Conservation (phyloP, 1,140 invertebrate species). For the Gonatopus flavifemur region DNA sequence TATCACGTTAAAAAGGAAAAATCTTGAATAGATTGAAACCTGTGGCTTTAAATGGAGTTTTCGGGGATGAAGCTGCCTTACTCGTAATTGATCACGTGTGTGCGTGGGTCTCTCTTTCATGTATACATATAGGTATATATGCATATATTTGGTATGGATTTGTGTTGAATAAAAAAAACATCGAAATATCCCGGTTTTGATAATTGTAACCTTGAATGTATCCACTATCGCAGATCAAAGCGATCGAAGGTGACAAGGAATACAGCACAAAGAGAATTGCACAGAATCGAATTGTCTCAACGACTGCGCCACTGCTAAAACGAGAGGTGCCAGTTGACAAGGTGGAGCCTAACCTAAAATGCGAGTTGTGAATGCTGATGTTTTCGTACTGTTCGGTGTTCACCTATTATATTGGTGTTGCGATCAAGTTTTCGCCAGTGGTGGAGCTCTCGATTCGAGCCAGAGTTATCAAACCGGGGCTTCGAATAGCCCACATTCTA, state of each 20-base stretch:
- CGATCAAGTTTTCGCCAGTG: constrained; percentile 37
- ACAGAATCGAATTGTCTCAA: constrained; percentile 4
- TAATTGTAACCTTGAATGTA: constrained; percentile 33
- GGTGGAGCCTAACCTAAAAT: constrained; percentile 53
- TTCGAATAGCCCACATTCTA: constrained; percentile 33
- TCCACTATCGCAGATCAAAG: constrained; percentile 16
- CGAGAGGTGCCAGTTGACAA: constrained; percentile 34
- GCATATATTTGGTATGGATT: too few relatives aligned
- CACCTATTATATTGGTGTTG: constrained; percentile 44
- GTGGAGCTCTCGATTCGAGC: constrained; percentile 48
- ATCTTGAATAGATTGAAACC: constrained; percentile 15
- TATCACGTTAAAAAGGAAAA: too few relatives aligned
- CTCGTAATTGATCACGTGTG: constrained; percentile 23
- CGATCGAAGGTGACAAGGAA: constrained; percentile 18
- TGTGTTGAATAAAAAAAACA: too few relatives aligned
- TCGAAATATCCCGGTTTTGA: constrained; percentile 18
- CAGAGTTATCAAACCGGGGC: constrained; percentile 38
- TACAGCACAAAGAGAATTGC: constrained; percentile 15
- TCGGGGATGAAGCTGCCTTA: constrained; percentile 20
- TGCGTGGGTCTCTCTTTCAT: too few relatives aligned
- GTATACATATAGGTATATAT: too few relatives aligned
- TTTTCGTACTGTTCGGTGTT: constrained; percentile 44
- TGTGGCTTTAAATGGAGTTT: constrained; percentile 26
- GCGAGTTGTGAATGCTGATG: constrained; percentile 46
- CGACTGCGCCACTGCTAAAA: constrained; percentile 19